phyloP scores from a whole-genome alignment of 2,888 invertebrate species.

The Mycalesis mineus region DNA sequence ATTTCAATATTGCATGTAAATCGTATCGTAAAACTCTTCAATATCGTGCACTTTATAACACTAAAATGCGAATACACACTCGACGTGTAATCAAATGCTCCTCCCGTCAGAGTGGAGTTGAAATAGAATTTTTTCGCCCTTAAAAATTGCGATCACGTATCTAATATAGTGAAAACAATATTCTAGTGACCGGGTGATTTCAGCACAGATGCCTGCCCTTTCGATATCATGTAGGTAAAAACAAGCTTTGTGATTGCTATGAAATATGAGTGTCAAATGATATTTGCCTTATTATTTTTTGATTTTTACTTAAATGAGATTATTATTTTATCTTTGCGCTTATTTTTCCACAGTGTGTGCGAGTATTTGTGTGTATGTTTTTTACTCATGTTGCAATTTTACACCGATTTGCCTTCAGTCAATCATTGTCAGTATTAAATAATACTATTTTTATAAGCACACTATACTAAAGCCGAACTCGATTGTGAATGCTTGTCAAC shows the following conservation, averaged over 20 bases:
- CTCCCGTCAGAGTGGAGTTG: constrained; percentile 60
- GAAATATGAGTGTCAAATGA: constrained; percentile 50
- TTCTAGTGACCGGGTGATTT: constrained; percentile 79
- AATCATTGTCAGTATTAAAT: too few species aligned
- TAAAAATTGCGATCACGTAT: constrained; percentile 79
- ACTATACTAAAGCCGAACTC: too few species aligned
- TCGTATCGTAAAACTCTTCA: constrained; percentile 62
- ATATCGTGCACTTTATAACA: constrained; percentile 63
- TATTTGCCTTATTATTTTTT: not conserved
- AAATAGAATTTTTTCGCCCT: constrained; percentile 75
- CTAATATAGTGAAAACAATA: constrained; percentile 81
- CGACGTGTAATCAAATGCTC: constrained; percentile 69
- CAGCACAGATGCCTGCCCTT: constrained; percentile 73
- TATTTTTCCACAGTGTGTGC: too few species aligned
- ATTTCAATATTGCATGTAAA: constrained; percentile 68
- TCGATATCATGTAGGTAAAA: constrained; percentile 65
- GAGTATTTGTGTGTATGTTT: too few species aligned
- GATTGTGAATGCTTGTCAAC: too few species aligned
- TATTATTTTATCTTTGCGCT: too few species aligned
- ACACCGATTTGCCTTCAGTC: too few species aligned
- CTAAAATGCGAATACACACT: constrained; percentile 61
- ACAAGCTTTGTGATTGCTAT: constrained; percentile 61
- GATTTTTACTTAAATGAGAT: not conserved
- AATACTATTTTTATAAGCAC: too few species aligned
- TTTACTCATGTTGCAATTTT: too few species aligned